phyloP scores from a whole-genome alignment of 2,797 vertebrate genomes.

The Hypotaenidia philippensis region DNA sequence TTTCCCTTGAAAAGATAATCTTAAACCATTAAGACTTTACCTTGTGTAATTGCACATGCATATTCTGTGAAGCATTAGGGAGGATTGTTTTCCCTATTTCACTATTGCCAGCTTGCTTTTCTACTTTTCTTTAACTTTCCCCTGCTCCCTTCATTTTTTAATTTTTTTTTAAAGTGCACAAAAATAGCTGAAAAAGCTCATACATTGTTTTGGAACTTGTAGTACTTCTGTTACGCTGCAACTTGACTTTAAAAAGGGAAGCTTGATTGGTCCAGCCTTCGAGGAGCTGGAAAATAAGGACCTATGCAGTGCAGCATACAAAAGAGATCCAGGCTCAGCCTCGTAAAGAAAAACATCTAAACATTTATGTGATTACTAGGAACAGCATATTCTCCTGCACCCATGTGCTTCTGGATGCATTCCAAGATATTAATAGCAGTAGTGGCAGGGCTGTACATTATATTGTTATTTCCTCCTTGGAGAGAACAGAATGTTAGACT shows the following conservation, averaged over 20 bases:
- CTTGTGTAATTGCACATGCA: not conserved
- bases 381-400: conserved; percentile 68
- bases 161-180: not conserved
- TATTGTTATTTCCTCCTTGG: conserved; percentile 77
- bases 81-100: not conserved
- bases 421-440: conserved; percentile 80
- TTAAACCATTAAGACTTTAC: not conserved
- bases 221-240: conserved; percentile 48
- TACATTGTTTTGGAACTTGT: conserved; percentile 63
- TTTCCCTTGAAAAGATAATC: not conserved
- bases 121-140: conserved; percentile 14
- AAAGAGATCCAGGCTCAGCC: conserved; percentile 27
- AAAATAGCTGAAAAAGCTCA: conserved; percentile 52
- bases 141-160: not conserved
- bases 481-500: conserved; percentile 79
- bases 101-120: not conserved
- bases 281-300: conserved; percentile 65
- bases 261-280: not conserved
- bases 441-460: conserved; percentile 74
- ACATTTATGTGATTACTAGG: conserved; percentile 53
- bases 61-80: not conserved
- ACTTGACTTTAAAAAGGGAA: conserved; percentile 30
- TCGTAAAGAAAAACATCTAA: conserved; percentile 51
- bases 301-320: conserved; percentile 6
- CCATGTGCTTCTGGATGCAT: conserved; percentile 64